Base-by-base conservation (phyloP, 1,140 invertebrate species). In the Drusus annulatus region DNA sequence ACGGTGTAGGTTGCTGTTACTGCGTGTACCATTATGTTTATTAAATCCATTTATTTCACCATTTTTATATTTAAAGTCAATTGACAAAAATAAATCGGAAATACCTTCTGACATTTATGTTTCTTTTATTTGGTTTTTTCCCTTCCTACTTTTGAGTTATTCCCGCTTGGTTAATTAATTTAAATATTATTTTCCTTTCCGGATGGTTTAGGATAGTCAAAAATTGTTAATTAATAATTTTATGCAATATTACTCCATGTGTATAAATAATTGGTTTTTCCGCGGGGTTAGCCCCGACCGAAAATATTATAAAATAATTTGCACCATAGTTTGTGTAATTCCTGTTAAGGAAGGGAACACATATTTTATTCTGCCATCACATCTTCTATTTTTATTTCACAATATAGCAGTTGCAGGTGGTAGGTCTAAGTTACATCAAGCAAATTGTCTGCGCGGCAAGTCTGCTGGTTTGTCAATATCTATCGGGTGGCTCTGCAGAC, bases 31-130 rank as follows among this genome's bases (percentile, higher is more conserved):
- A 79, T 74, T 74, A 45, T 79, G 69, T 74, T 74, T 69, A 79
- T 51, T 65, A 51, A 79, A 74, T 71, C 31, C 52, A 79, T 71
- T 79, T 79, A 79, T 79, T 79, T 79, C 78, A 79, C 69, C 68
- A 79, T 74, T 79, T 79, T 79, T 79, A 62, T 62, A 52, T 74
- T 56, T 74, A 79, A 79, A 74, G 78, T 79, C 56, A 36, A 51
- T n/a, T 63, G 68, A 74, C 78, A 74, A 71, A 74, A 71, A 79
- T 60, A 79, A 79, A 79, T 63, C 69, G 36, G 78, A 45, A 79
- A 45, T 60, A 71, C 62, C 31, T 63, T 79, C 77, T 79, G 77
- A 71, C 19, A 79, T 71, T 56, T 79, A 45, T 1, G 21, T 79
- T 71, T 78, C 62, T 68, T 78, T 65, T 56, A 65, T 68, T 78